Percentiles rank a stretch among this genome's conserved stretches.
These are phyloP conservation scores for Microctenopoma lineatum DNA, from an alignment of 2,797 vertebrate species.

Conservation along the genomic window DNA sequence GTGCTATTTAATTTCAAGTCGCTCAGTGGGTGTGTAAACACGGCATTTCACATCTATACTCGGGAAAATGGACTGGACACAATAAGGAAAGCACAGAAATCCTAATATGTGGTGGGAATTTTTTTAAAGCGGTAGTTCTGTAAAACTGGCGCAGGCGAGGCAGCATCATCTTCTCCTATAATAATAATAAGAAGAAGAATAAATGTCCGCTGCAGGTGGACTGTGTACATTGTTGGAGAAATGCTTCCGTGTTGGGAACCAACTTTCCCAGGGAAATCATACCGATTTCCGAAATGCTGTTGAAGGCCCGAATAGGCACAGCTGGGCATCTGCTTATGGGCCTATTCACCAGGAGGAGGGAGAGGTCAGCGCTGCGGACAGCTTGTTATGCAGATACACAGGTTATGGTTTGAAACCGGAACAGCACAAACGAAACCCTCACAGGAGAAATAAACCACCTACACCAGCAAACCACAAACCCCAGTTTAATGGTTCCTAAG, in stretches of 20 bases:
- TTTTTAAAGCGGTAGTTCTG: neutral
- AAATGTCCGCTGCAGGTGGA: neutral
- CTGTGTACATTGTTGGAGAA: slow-evolving; percentile 9
- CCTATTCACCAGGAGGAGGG: slow-evolving; percentile 83
- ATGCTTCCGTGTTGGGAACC: slow-evolving; percentile 47
- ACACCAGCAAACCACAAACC: slow-evolving; percentile 2
- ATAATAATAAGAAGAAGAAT: slow-evolving; percentile 6
- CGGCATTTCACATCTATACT: accelerated
- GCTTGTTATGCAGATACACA: slow-evolving; percentile 60
- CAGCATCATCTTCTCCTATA: neutral
- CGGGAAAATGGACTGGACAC: accelerated
- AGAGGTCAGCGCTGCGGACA: slow-evolving; percentile 79
- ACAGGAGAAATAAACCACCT: neutral
- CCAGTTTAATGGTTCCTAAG: neutral
- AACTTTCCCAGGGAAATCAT: slow-evolving; percentile 90
- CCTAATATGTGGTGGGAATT: neutral
- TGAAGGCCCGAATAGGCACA: slow-evolving; percentile 90
- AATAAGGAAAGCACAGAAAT: neutral
- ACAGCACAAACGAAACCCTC: neutral
- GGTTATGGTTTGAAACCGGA: slow-evolving; percentile 34
- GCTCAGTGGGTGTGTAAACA: neutral
- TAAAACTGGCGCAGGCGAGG: neutral
- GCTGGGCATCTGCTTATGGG: slow-evolving; percentile 85
- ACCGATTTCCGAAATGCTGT: slow-evolving; percentile 89
- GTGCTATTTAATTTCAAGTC: neutral